phyloP scores from a whole-genome alignment of 2,888 invertebrate species.

The Caenorhabditis sp. region DNA sequence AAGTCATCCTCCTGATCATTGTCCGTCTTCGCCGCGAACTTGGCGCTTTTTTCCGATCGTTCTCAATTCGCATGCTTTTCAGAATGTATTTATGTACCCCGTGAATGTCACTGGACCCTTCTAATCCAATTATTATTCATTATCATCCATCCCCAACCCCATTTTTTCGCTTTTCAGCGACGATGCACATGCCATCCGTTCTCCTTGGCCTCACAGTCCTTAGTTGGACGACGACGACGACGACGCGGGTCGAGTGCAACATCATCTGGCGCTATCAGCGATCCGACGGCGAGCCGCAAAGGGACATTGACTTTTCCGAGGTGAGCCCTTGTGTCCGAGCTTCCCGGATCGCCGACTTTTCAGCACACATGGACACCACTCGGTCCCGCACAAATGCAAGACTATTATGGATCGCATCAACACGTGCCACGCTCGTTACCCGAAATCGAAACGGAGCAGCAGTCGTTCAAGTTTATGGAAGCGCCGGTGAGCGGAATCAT shows the following conservation, averaged over 20 bases:
- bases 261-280: constrained; percentile 34
- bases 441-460: constrained; percentile 28
- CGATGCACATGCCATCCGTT: constrained; percentile 7
- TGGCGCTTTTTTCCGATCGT: no score
- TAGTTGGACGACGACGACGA: no score
- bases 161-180: neutral
- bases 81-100: no score
- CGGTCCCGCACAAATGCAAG: constrained; percentile 52
- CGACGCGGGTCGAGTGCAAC: constrained; percentile 3
- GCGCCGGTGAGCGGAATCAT: constrained; percentile 22
- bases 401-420: constrained; percentile 29
- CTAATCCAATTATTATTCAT: neutral
- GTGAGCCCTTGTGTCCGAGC: neutral
- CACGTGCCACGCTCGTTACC: constrained; percentile 15
- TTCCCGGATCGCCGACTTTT: neutral
- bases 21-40: no score
- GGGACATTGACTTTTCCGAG: constrained; percentile 45
- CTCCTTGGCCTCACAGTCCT: neutral
- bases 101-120: neutral
- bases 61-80: no score
- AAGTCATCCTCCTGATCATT: no score
- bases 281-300: constrained; percentile 26
- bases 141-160: no score
- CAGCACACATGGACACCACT: constrained; percentile 48
- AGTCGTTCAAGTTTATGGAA: constrained; percentile 51